Evolutionary conservation across 2,797 vertebrate species (phyloP), one percentile per base, ranked within the genome.

Genomic region (Pempheris klunzingeri): DNA sequence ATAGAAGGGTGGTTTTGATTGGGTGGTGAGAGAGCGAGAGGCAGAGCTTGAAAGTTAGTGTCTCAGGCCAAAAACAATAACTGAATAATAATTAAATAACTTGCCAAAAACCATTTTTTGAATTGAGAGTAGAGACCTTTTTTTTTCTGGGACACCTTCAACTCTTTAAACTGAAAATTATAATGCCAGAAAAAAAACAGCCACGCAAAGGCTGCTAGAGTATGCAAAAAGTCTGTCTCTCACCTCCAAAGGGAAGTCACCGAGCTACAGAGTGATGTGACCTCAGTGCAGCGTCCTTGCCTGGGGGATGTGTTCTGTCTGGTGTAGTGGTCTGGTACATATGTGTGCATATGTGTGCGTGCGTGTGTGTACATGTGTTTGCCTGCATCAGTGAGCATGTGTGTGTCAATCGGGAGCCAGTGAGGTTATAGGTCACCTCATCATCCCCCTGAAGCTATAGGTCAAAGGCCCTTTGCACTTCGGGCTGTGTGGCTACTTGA

Each of bases 231-330:
- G 43, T 67, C 46, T 39, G 71, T 44, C 30, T 79, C 4, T 86
- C 83, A 72, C 76, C 61, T 87, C 77, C 28, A 67, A 61, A 58
- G 57, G 18, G 36, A 67, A 73, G 76, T 70, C 78, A 68, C 34
- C 62, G 81, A 80, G 81, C 78, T 66, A 28, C 66, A 64, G 70
- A 70, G 55, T 41, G 72, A 74, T 64, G 75, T 85, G 90, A 91
- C 90, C 90, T 84, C 75, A 53, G 84, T 53, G 63, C 77, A 55
- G 77, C 67, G 88, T 68, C 92, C 92, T 93, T 93, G 85, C 91
- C 88, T 79, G 72, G 74, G 83, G 88, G 77, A 71, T 39, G 65
- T 75, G 75, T 79, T 74, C 74, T 74, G 73, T 78, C 61, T 76
- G 82, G 18, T 64, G 50, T 28, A 67, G 49, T 6, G 3, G 69